These are phyloP conservation scores for Cacatua alba DNA, from an alignment of 2,113 vertebrate genomes.

Conservation along the genomic window DNA sequence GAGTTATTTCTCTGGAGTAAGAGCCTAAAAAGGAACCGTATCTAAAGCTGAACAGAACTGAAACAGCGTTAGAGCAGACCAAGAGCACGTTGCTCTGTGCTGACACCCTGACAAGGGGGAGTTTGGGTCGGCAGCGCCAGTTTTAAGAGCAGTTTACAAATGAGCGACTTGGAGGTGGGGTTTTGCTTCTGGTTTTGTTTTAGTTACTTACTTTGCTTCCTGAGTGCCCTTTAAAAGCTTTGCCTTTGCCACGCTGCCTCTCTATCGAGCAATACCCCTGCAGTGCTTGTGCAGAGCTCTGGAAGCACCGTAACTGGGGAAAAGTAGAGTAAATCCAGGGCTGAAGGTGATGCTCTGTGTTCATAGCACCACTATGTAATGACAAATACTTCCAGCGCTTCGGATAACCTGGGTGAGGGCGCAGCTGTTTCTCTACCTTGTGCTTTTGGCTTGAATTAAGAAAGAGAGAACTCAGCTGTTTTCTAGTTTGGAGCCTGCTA, in stretches of 20 bases:
- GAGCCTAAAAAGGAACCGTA: neutral
- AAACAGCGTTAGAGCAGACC: neutral
- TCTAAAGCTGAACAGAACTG: neutral
- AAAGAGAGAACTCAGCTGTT: constrained; percentile 1
- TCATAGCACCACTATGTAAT: neutral
- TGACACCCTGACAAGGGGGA: neutral
- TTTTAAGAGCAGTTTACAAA: neutral
- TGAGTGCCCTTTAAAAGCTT: neutral
- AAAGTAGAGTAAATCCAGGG: neutral
- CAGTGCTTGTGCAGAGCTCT: neutral
- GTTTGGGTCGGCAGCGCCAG: neutral
- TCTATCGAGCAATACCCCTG: neutral
- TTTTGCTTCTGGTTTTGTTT: neutral
- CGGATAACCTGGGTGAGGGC: neutral
- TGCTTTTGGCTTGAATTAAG: neutral
- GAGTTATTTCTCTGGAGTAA: neutral
- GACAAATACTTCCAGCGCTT: neutral
- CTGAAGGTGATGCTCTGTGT: neutral
- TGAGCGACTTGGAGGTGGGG: neutral
- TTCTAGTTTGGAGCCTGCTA: neutral
- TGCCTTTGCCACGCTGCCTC: neutral
- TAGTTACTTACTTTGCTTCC: neutral
- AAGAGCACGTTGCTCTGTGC: neutral
- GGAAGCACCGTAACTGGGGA: neutral
- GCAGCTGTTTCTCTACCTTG: neutral